phyloP scores from a whole-genome alignment of 2,888 invertebrate genomes.

The Hartigia nigra region DNA sequence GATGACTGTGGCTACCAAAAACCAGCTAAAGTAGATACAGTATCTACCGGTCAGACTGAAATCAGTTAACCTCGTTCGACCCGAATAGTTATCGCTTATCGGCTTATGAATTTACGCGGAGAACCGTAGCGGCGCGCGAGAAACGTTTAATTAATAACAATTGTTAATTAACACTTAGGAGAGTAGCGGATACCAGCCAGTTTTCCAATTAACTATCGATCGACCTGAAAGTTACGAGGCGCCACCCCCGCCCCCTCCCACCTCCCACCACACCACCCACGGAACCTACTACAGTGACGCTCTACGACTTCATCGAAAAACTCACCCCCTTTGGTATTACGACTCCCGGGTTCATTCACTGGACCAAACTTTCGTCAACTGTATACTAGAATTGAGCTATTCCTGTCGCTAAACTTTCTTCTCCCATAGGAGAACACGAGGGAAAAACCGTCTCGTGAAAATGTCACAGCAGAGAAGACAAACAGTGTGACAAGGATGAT shows the following conservation, averaged over 20 bases:
- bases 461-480: background rate
- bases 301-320: background rate
- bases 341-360: background rate
- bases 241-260: too few relatives aligned
- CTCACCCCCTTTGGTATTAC: background rate
- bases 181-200: background rate
- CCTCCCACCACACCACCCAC: too few relatives aligned
- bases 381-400: background rate
- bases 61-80: background rate
- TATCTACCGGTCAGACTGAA: background rate
- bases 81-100: background rate
- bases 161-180: constrained; percentile 42
- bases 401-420: background rate
- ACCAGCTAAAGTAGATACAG: background rate
- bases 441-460: background rate
- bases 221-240: background rate
- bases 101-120: background rate
- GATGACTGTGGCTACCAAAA: background rate
- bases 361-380: background rate
- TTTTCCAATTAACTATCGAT: background rate
- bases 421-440: background rate
- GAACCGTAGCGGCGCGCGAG: background rate
- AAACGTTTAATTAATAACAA: constrained; percentile 43
- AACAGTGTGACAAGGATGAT: background rate
- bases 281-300: background rate